These are phyloP conservation scores for Podocnemis expansa DNA, from an alignment of 2,113 vertebrate species.

Conservation along the genomic window DNA sequence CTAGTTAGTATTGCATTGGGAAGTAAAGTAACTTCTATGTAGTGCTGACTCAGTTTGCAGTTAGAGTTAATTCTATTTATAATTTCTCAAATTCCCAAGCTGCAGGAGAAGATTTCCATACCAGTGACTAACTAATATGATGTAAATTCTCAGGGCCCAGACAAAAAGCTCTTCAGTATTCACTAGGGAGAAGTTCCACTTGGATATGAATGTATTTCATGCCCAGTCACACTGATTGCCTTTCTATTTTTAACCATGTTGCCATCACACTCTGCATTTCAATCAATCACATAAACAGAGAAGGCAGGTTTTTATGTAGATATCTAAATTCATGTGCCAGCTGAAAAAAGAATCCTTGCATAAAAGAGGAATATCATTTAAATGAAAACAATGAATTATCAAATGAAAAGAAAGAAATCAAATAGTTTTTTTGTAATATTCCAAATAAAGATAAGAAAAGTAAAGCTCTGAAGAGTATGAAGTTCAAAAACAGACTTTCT, in stretches of 20 bases:
- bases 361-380: slow-evolving; percentile 45
- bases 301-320: slow-evolving; percentile 37
- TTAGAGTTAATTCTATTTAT: slow-evolving; percentile 46
- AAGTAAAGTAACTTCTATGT: slow-evolving; percentile 27
- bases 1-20: not conserved
- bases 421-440: not conserved
- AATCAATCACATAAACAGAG: slow-evolving; percentile 82
- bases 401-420: slow-evolving; percentile 1
- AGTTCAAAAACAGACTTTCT: not conserved
- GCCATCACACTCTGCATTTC: slow-evolving; percentile 78
- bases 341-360: slow-evolving; percentile 21
- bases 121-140: slow-evolving; percentile 63
- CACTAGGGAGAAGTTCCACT: slow-evolving; percentile 70
- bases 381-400: slow-evolving; percentile 55
- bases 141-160: slow-evolving; percentile 61
- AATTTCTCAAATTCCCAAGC: slow-evolving; percentile 56
- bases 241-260: slow-evolving; percentile 86
- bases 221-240: slow-evolving; percentile 79
- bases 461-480: not conserved
- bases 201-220: slow-evolving; percentile 79
- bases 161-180: slow-evolving; percentile 59
- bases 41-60: slow-evolving; percentile 10
- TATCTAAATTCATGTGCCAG: slow-evolving; percentile 36
- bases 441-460: not conserved
- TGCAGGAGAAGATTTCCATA: slow-evolving; percentile 39